Conservation (phyloP, 2,888 invertebrate species). For the Lysandra coridon region DNA sequence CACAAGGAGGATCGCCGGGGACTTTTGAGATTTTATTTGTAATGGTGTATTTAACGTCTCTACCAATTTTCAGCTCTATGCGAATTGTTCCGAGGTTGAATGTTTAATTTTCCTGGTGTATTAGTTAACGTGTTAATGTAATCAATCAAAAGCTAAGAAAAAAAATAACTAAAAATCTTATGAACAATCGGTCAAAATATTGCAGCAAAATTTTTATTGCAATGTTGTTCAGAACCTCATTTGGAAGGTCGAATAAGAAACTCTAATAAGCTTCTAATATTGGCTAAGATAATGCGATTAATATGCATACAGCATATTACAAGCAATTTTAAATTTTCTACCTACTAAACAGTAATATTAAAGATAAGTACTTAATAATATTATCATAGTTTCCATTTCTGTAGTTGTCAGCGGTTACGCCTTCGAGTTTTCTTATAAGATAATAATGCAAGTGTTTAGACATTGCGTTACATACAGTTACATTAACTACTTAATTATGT, state of each 20-base stretch:
- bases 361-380: not conserved
- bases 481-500: slow-evolving; percentile 17
- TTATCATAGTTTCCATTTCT: not conserved
- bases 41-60: no score
- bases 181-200: not conserved
- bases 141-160: no score
- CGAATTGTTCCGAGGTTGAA: no score
- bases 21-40: no score
- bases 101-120: no score
- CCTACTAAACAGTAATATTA: not conserved
- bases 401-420: not conserved
- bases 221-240: no score
- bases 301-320: no score
- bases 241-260: no score
- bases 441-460: not conserved
- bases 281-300: no score
- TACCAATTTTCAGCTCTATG: no score
- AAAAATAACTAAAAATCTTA: not conserved
- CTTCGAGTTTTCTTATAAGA: not conserved
- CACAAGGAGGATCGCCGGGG: no score
- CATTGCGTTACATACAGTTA: slow-evolving; percentile 8
- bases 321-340: not conserved
- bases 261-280: no score
- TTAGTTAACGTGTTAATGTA: not conserved
- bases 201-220: not conserved